Conservation (phyloP, 2,113 vertebrate species). For the Entosphenus tridentatus region DNA sequence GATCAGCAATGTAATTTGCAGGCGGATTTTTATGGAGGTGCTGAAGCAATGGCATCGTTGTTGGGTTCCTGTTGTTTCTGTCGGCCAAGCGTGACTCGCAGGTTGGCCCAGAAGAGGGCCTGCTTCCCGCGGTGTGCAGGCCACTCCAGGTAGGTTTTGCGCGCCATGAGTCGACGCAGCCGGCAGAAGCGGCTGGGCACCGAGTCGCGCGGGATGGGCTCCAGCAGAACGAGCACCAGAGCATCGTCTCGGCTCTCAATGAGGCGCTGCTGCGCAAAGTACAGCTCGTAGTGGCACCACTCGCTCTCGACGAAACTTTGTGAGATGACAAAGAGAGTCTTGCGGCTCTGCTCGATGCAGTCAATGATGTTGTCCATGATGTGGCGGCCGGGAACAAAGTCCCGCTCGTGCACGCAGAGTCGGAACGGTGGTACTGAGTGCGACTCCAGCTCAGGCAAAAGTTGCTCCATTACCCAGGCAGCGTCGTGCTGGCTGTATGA, state of each 20-base stretch:
- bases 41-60: too few relatives aligned
- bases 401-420: constrained; percentile 57
- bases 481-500: constrained; percentile 65
- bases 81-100: constrained; percentile 28
- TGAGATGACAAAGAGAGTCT: constrained; percentile 49
- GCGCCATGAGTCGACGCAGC: constrained; percentile 54
- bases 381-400: constrained; percentile 58
- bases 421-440: constrained; percentile 18
- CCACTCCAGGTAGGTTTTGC: constrained; percentile 69
- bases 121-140: constrained; percentile 24
- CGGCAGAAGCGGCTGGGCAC: constrained; percentile 62
- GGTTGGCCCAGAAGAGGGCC: constrained; percentile 37
- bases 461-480: constrained; percentile 45
- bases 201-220: constrained; percentile 36
- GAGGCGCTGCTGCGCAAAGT: constrained; percentile 66
- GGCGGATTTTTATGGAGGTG: too few relatives aligned
- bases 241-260: constrained; percentile 40
- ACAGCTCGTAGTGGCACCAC: constrained; percentile 81
- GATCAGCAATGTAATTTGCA: too few relatives aligned
- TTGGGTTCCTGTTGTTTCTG: constrained; percentile 5
- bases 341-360: constrained; percentile 47
- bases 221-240: constrained; percentile 41
- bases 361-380: constrained; percentile 61
- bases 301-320: constrained; percentile 57
- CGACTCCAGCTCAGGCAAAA: constrained; percentile 51